These are phyloP conservation scores for Agonopterix alstromeriana DNA, from an alignment of 2,888 invertebrate species.

Conservation along the genomic window DNA sequence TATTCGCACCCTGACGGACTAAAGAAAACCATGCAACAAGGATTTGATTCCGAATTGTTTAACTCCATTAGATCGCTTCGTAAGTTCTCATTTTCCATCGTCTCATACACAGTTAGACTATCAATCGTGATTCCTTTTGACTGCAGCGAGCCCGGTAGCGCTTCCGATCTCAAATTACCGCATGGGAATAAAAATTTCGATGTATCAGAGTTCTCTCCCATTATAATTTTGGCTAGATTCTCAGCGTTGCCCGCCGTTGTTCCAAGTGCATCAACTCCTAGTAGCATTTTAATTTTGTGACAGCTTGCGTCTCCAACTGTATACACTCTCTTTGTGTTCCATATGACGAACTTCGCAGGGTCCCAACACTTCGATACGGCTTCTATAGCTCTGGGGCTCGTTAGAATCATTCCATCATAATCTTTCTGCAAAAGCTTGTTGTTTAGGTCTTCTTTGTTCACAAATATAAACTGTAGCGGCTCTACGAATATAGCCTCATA, in stretches of 20 bases:
- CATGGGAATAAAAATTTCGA: conserved; percentile 59
- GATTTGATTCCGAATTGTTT: conserved; percentile 24
- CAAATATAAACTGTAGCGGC: conserved; percentile 50
- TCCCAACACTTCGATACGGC: conserved; percentile 57
- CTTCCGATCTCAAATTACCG: conserved; percentile 55
- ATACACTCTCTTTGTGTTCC: conserved; percentile 50
- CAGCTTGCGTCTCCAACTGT: conserved; percentile 52
- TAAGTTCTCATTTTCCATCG: conserved; percentile 54
- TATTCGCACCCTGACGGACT: conserved; percentile 67
- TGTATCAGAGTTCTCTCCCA: conserved; percentile 32
- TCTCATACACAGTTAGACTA: conserved; percentile 57
- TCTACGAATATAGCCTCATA: conserved; percentile 55
- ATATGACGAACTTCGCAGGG: conserved; percentile 45
- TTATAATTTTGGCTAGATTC: conserved; percentile 46
- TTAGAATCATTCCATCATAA: conserved; percentile 51
- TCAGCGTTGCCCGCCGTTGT: conserved; percentile 48
- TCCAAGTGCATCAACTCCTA: conserved; percentile 54
- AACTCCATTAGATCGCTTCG: conserved; percentile 42
- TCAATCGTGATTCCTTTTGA: conserved; percentile 38
- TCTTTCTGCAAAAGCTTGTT: conserved; percentile 30
- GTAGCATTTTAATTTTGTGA: conserved; percentile 36
- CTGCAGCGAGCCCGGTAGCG: conserved; percentile 36
- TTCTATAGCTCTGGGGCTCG: conserved; percentile 57
- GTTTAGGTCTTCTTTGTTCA: conserved; percentile 31
- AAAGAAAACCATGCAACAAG: conserved; percentile 60